Conservation (phyloP, 2,888 invertebrate species). For the Rosalia funebris region DNA sequence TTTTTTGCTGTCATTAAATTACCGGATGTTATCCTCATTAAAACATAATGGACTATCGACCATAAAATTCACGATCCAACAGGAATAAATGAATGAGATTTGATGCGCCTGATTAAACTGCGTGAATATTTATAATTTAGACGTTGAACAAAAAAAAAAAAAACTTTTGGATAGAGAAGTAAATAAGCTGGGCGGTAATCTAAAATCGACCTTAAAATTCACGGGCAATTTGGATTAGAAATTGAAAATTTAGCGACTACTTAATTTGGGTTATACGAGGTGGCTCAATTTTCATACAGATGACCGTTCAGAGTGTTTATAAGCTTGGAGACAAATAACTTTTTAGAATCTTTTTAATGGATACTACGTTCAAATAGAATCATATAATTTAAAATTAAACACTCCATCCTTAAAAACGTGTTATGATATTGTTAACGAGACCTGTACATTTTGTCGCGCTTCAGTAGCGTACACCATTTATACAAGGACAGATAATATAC, state of each 20-base stretch:
- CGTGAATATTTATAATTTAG: conserved; percentile 24
- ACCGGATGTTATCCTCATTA: conserved; percentile 49
- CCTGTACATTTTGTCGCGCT: too few species aligned
- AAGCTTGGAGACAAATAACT: too few species aligned
- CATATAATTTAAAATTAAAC: too few species aligned
- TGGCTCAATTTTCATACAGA: too few species aligned
- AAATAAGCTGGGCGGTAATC: neutral
- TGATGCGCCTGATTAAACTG: conserved; percentile 15
- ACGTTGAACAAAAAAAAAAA: conserved; percentile 2
- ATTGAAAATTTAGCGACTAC: neutral
- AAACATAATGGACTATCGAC: conserved; percentile 42
- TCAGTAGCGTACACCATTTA: too few species aligned
- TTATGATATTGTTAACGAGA: too few species aligned
- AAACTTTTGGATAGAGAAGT: neutral
- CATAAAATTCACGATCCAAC: conserved; percentile 22
- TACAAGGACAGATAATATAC: too few species aligned
- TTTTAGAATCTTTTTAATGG: too few species aligned
- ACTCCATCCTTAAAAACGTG: too few species aligned
- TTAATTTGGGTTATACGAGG: too few species aligned
- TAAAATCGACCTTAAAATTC: neutral
- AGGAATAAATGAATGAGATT: conserved; percentile 17
- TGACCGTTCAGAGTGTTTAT: too few species aligned
- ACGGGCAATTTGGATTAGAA: neutral
- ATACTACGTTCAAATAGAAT: too few species aligned
- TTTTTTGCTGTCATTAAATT: conserved; percentile 32